Base-by-base conservation (phyloP, 2,113 vertebrate species). In the Camelus bactrianus region DNA sequence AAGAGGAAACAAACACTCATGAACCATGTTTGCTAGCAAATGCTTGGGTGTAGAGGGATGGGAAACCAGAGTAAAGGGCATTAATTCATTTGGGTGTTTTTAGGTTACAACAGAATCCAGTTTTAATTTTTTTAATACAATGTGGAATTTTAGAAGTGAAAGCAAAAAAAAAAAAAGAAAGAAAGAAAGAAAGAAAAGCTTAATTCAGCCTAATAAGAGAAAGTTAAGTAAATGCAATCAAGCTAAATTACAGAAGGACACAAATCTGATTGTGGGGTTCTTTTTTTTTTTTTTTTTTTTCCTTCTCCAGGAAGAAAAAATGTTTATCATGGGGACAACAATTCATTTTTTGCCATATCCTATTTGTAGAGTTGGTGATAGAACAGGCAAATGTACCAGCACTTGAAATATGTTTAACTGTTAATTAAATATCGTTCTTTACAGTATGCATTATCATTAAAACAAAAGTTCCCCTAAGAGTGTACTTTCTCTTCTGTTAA, bases 331-430 rank as follows among this genome's bases (percentile, higher is more conserved):
- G 97, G 97, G 97, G 97, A 98, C 97, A 98, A 97, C 97, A 98
- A 94, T 98, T 98, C 97, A 97, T 98, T 97, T 98, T 98, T 98
- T 98, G 97, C 97, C 96, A 98, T 98, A 97, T 98, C 97, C 97
- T 98, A 98, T 97, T 97, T 98, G 97, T 98, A 98, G 97, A 97
- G 96, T 95, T 97, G 96, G 92, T 93, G 75, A 95, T 97, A 98
- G 96, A 93, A 94, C 97, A 98, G 97, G 97, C 97, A 97, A 97
- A 97, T 97, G 97, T 97, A 96, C 97, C 96, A 95, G 96, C 92
- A 90, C 75, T 97, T 97, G 96, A 97, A 95, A 96, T 97, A 89
- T 95, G 95, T 97, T 96, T 97, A 88, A 97, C 92, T 97, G 97
- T 97, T 97, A 94, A 96, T 96, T 97, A 98, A 97, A 89, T 97